These are phyloP conservation scores for Pangasius krempfi DNA, from an alignment of 2,797 vertebrate species.

Conservation along the genomic window DNA sequence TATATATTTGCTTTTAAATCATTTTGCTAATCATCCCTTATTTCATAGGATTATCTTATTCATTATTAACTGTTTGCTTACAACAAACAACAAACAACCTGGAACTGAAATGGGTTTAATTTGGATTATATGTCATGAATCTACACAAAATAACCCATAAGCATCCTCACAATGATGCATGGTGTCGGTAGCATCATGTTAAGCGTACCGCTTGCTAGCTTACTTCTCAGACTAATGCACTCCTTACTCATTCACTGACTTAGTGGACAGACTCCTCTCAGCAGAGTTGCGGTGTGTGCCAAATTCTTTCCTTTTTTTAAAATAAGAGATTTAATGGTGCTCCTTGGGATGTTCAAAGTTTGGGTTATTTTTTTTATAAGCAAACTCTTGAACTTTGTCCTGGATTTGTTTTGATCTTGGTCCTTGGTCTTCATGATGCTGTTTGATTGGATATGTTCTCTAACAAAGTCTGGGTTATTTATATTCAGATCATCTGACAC, in stretches of 20 bases:
- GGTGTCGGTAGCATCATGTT: not conserved
- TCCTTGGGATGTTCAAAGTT: not conserved
- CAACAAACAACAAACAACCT: too few species aligned
- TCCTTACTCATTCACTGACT: not conserved
- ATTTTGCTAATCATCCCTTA: not conserved
- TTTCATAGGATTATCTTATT: not conserved
- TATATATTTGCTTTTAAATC: not conserved
- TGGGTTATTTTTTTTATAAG: not conserved
- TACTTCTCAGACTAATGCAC: not conserved
- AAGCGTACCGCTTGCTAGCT: not conserved
- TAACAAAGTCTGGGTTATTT: conserved; percentile 8
- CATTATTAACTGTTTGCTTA: not conserved
- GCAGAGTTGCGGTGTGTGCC: not conserved
- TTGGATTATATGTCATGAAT: not conserved
- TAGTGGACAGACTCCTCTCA: not conserved
- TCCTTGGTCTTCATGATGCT: not conserved
- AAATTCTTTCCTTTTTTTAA: not conserved
- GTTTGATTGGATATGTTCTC: not conserved
- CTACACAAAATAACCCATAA: not conserved
- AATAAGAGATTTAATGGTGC: not conserved
- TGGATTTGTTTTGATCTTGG: not conserved
- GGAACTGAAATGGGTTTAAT: not conserved
- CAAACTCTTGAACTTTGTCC: not conserved
- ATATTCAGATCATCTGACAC: too few species aligned
- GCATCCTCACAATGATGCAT: not conserved